Base-by-base conservation (phyloP, 2,888 invertebrate genomes). In the Drosophila leonis region DNA sequence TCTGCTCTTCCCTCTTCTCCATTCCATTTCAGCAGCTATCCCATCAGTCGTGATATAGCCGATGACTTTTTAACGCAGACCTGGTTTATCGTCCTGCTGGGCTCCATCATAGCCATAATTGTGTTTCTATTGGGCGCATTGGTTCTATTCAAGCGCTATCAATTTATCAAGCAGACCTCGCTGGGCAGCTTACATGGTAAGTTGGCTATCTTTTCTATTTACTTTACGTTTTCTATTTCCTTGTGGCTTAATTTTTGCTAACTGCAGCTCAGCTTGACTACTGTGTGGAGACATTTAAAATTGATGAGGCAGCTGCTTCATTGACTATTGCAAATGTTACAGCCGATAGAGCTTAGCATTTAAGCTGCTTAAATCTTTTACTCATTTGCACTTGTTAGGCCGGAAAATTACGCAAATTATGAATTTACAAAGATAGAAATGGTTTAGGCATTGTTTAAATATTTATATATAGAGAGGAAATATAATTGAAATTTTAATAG, bases 41-140 rank as follows among this genome's bases (percentile, higher is more conserved):
- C 94, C 88, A 92, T 93, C 88, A 92, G 92, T 92, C 93, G 92
- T 83, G 92, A 92, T 92, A 92, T 93, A 88, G 95, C 95, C 77
- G 95, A 96, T 90, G 96, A 96, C 93, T 96, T 96, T 91, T 94
- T 97, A 90, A 96, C 96, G 84, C 97, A 97, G 94, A 96, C 97
- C 71, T 98, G 97, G 97, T 97, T 98, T 94, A 96, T 98, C 93
- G 96, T 97, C 82, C 94, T 97, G 84, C 95, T 98, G 83, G 97
- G 97, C 88, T 96, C 97, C 88, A 96, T 97, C 93, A 95, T 97
- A 78, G 95, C 97, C 92, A 95, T 97, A 80, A 96, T 97, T 94
- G 94, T 97, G 82, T 95, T 97, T 88, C 95, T 97, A 85, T 96
- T 98, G 93, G 96, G 95, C 89, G 96, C 97, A 75, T 96, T 97